Conservation (phyloP, 2,797 vertebrate species). For the Diglossa cyanea region DNA sequence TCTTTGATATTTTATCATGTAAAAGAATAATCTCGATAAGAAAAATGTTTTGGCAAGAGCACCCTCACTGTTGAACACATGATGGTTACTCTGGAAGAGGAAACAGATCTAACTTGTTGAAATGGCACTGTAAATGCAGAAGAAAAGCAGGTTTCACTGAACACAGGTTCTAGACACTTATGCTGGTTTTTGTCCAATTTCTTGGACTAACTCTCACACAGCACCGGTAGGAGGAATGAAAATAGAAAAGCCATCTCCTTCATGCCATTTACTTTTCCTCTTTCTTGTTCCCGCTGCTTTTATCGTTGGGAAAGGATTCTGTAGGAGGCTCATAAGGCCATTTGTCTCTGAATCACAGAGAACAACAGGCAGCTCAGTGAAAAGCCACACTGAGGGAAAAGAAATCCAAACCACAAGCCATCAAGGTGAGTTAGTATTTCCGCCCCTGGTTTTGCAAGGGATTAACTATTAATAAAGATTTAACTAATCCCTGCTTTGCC, state of each 20-base stretch:
- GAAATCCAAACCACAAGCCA: not conserved
- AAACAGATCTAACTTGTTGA: not conserved
- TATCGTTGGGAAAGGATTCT: not conserved
- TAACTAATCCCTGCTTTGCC: not conserved
- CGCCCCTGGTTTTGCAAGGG: not conserved
- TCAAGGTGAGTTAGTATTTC: not conserved
- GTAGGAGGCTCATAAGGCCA: not conserved
- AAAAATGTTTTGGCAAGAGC: not conserved
- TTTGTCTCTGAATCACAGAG: not conserved
- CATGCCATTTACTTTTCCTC: not conserved
- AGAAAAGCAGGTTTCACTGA: slow-evolving; percentile 17
- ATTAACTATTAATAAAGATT: slow-evolving; percentile 12
- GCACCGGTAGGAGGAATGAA: not conserved
- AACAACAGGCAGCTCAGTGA: not conserved
- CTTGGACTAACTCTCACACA: not conserved
- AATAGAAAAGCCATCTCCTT: not conserved
- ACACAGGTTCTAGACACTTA: not conserved
- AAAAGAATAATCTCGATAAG: slow-evolving; percentile 6
- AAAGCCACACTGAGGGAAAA: not conserved
- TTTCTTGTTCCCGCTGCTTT: not conserved
- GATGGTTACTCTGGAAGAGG: not conserved
- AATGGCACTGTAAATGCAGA: not conserved
- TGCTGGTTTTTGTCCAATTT: not conserved
- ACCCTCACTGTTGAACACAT: not conserved
- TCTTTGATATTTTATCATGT: not conserved